Base-by-base conservation (phyloP, 1,140 invertebrate genomes). In the Phenacoccus solenopsis region DNA sequence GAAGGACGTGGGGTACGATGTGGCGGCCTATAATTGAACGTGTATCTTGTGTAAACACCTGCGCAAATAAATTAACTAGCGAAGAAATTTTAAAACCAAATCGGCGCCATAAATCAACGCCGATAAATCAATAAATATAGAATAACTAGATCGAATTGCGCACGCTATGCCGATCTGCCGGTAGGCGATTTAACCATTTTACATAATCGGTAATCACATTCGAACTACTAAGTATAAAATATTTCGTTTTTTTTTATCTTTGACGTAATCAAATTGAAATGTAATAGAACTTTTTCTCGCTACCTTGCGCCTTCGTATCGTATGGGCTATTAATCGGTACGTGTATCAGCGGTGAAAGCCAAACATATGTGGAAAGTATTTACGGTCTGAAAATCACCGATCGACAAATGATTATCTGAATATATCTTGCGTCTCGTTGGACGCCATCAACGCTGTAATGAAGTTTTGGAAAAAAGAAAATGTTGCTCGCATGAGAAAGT, bases 51-150 rank as follows among this genome's bases (percentile, higher is more conserved):
- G 59, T 64, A 64, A 64, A 64, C 59, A 64, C 59, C 22, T 64
- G 59, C 59, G 59, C 59, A 64, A 27, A 64, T 64, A 64, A 64
- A 64, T 64, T 64, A 64, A 64, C 2, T 27, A 27, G 59, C 16
- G 21, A 64, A 64, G 25, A 64, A 64, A 25, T 64, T 64, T 64
- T 64, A 64, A 49, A 49, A 64, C 21, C 22, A 16, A 64, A 64
- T 64, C 25, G 59, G 9, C 22, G 25, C 20, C 59, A 64, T 64
- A 64, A 64, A 64, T 64, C 59, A 64, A 27, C 16, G 59, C 22
- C 59, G 59, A 64, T 64, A 64, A 64, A 64, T 64, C 59, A 64
- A 64, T 64, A 64, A 64, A 64, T 64, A 25, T 64, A 64, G 21
- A 64, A 27, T 25, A 64, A 64, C 59, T 64, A 64, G 22, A 64